A percentile compares a stretch with the other conserved stretches of the same genome.
Conservation (phyloP, 2,113 vertebrate species). For the Gasterosteus nipponicus region DNA sequence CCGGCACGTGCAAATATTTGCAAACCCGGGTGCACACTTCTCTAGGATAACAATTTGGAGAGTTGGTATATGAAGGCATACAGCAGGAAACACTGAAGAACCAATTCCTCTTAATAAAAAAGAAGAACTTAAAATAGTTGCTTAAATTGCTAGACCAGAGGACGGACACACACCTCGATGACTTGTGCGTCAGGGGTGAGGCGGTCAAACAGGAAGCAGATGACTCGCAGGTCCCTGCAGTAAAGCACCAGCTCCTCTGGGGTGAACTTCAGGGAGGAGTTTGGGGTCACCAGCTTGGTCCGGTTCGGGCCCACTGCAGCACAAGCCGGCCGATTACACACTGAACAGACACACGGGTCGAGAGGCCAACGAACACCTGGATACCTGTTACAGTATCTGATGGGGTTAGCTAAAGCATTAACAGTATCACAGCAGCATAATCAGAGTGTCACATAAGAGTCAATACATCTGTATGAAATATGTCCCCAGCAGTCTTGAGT, state of each 20-base stretch:
- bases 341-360: not conserved
- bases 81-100: not conserved
- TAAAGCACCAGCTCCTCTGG: constrained; percentile 91
- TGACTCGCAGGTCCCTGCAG: constrained; percentile 89
- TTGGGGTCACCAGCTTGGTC: constrained; percentile 87
- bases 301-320: constrained; percentile 85
- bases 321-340: not conserved
- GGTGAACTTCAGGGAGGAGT: constrained; percentile 90
- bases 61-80: not conserved
- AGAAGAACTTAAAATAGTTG: not conserved
- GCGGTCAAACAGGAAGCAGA: constrained; percentile 88
- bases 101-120: not conserved
- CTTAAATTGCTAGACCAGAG: not conserved
- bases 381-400: not conserved
- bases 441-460: too few species aligned
- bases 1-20: not conserved
- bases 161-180: constrained; percentile 80
- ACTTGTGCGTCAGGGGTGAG: constrained; percentile 86
- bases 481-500: not conserved
- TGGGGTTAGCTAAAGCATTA: not conserved
- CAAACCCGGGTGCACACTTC: not conserved
- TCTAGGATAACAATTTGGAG: not conserved
- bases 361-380: too few species aligned
- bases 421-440: not conserved
- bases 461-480: not conserved